Conservation (phyloP, 2,797 vertebrate species). For the Peromyscus nudipes region DNA sequence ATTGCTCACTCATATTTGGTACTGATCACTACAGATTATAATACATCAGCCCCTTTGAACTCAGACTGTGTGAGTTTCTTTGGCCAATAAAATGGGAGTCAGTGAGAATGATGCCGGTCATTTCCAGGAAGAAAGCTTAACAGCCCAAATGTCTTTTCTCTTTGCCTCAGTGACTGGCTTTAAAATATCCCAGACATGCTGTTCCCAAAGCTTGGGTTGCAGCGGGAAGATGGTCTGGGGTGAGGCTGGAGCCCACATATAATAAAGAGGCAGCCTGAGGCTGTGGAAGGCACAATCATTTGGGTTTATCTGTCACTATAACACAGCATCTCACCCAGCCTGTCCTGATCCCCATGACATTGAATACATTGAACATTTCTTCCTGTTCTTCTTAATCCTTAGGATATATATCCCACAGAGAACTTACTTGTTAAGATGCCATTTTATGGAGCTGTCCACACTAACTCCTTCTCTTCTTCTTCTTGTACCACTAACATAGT, state of each 20-base stretch:
- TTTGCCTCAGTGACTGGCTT: not conserved
- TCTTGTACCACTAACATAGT: not conserved
- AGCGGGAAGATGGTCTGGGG: not conserved
- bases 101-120: not conserved
- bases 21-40: not conserved
- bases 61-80: not conserved
- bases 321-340: not conserved
- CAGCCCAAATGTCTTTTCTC: not conserved
- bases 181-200: not conserved
- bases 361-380: not conserved
- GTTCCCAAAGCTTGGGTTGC: not conserved
- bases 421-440: not conserved
- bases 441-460: not conserved
- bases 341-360: not conserved
- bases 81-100: conserved; percentile 7
- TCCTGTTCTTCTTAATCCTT: conserved; percentile 2
- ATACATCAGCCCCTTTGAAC: not conserved
- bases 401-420: not conserved
- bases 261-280: not conserved
- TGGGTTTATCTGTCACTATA: not conserved
- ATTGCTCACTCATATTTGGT: not conserved
- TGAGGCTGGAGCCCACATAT: not conserved
- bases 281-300: not conserved
- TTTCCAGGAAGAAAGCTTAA: conserved; percentile 5
- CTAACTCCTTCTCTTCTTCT: not conserved